These are phyloP conservation scores for Zaprionus kolodkinae DNA, from an alignment of 1,140 invertebrate species.

Conservation along the genomic window DNA sequence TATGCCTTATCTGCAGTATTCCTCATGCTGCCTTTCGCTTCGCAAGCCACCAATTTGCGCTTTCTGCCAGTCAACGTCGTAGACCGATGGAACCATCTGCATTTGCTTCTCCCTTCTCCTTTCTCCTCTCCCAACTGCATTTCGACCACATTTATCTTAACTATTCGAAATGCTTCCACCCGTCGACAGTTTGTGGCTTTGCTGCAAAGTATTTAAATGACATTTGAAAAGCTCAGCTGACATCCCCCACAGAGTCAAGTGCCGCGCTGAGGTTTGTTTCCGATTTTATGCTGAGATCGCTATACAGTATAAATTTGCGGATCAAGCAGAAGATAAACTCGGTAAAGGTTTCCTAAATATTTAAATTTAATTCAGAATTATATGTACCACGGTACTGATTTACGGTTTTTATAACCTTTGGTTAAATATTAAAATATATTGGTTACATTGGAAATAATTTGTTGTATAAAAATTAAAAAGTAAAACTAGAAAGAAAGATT, in stretches of 20 bases:
- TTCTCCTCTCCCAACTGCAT: conserved; percentile 24
- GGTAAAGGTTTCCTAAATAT: not conserved
- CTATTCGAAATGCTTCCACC: conserved; percentile 40
- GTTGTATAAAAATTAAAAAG: no score
- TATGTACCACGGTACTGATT: no score
- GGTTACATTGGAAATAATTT: no score
- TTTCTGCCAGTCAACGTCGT: conserved; percentile 49
- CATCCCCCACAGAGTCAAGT: conserved; percentile 31
- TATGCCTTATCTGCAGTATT: conserved; percentile 42
- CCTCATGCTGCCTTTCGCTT: conserved; percentile 1
- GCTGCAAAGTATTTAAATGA: conserved; percentile 75
- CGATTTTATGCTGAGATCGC: conserved; percentile 63
- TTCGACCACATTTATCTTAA: conserved; percentile 52
- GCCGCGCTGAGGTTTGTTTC: conserved; percentile 18
- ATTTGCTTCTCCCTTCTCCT: not conserved
- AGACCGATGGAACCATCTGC: conserved; percentile 18
- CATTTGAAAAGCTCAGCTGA: conserved; percentile 56
- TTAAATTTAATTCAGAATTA: not conserved
- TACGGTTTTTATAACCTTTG: no score
- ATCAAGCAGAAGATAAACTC: not conserved
- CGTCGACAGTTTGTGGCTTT: conserved; percentile 69
- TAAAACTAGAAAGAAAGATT: no score
- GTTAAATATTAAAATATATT: no score
- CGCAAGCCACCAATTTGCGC: conserved; percentile 65
- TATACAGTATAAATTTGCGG: conserved; percentile 50